phyloP scores from a whole-genome alignment of 2,113 vertebrate genomes.

The Sander vitreus region DNA sequence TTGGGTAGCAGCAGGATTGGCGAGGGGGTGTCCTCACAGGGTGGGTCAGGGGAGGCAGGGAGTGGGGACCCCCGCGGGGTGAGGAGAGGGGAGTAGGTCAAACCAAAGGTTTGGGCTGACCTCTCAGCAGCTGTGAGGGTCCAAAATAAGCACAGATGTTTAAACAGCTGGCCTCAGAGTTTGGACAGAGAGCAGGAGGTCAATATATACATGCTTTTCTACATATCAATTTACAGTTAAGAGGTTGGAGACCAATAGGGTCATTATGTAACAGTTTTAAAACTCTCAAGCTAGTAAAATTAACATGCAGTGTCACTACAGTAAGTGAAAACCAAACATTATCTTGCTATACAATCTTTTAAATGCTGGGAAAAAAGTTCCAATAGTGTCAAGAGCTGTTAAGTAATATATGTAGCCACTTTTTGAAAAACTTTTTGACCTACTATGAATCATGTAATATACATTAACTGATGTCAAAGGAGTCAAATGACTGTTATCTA shows the following conservation, averaged over 20 bases:
- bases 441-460: constrained; percentile 21
- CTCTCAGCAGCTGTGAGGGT: constrained; percentile 69
- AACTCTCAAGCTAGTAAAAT: not conserved
- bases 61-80: constrained; percentile 71
- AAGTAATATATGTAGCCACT: not conserved
- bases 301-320: not conserved
- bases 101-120: constrained; percentile 58
- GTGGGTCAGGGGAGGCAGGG: constrained; percentile 63
- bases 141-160: constrained; percentile 80
- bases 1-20: constrained; percentile 65
- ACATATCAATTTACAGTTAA: constrained; percentile 59
- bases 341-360: not conserved
- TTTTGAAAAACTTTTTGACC: constrained; percentile 20
- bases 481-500: constrained; percentile 50
- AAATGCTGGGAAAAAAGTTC: not conserved
- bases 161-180: constrained; percentile 70
- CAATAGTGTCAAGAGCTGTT: not conserved
- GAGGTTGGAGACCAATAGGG: constrained; percentile 32
- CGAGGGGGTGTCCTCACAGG: constrained; percentile 60
- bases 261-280: constrained; percentile 43
- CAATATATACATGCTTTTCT: constrained; percentile 58
- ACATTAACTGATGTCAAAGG: constrained; percentile 31
- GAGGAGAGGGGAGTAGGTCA: constrained; percentile 68
- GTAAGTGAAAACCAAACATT: not conserved
- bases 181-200: constrained; percentile 57